A percentile compares a stretch with the other conserved stretches of the same genome.
Evolutionary conservation across 2,797 vertebrate species (phyloP).

Genomic region (Pipistrellus kuhlii): DNA sequence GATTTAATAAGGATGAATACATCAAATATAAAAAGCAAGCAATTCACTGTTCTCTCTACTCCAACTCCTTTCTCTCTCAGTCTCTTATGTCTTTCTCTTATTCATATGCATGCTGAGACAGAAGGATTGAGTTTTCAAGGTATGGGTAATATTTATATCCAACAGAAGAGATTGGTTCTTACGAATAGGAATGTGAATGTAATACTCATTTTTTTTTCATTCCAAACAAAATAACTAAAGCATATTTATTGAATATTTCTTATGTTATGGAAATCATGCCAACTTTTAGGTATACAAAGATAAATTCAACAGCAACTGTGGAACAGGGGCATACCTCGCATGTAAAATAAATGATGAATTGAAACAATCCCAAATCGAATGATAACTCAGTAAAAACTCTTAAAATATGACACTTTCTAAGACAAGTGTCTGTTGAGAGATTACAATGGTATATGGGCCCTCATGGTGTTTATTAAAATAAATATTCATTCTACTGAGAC

Average conservation of each 20-base stretch:
- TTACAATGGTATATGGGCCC: background rate
- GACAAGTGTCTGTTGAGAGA: background rate
- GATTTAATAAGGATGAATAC: background rate
- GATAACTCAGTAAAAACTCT: background rate
- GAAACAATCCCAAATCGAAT: background rate
- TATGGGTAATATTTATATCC: background rate
- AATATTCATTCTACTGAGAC: background rate
- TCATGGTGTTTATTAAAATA: conserved; percentile 1
- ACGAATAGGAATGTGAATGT: background rate
- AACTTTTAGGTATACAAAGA: background rate
- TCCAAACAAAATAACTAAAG: background rate
- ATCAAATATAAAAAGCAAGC: background rate
- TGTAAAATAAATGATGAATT: background rate
- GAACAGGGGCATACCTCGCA: background rate
- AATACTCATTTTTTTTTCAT: background rate
- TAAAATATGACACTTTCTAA: background rate
- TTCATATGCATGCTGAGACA: background rate
- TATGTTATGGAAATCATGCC: background rate
- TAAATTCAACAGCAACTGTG: background rate
- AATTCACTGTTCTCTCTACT: background rate
- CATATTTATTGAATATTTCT: background rate
- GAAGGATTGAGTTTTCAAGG: background rate
- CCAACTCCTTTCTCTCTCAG: background rate
- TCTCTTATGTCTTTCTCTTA: background rate
- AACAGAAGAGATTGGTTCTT: background rate